Evolutionary conservation across 1,140 invertebrate species (phyloP).

Genomic region (Meloidogyne hapla): DNA sequence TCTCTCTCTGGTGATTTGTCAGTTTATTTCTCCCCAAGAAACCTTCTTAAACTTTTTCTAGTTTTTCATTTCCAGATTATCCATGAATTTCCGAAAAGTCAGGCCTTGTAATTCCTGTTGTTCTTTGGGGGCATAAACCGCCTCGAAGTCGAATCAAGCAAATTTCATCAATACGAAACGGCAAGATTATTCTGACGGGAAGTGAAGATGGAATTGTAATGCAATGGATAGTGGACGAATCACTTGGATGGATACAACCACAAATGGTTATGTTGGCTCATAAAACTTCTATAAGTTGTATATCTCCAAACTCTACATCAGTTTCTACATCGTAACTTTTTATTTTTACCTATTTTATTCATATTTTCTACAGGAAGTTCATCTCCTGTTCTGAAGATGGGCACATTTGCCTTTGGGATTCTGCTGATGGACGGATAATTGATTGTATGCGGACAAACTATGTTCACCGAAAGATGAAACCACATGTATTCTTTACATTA

Average conservation of each 20-base stretch:
- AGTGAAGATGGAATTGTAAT: conserved; percentile 97
- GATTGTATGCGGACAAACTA: conserved; percentile 84
- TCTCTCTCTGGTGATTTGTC: not conserved
- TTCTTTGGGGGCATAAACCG: conserved; percentile 90
- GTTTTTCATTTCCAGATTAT: not conserved
- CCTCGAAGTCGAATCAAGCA: conserved; percentile 94
- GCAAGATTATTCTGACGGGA: conserved; percentile 87
- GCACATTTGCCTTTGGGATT: conserved; percentile 97
- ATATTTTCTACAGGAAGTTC: conserved; percentile 41
- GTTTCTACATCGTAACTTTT: conserved; percentile 80
- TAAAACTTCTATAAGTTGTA: conserved; percentile 79
- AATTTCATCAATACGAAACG: conserved; percentile 84
- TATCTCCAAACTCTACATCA: conserved; percentile 74
- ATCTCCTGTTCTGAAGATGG: conserved; percentile 53
- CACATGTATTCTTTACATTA: conserved; percentile 64
- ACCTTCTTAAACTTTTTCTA: too few relatives aligned
- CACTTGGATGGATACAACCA: conserved; percentile 80
- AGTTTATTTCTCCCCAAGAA: too few relatives aligned
- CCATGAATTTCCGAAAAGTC: not conserved
- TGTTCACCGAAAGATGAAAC: conserved; percentile 88
- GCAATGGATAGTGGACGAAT: conserved; percentile 80
- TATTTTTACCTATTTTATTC: conserved; percentile 66
- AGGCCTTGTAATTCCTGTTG: conserved; percentile 82
- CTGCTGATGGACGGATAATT: conserved; percentile 89
- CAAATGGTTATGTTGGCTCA: conserved; percentile 44